Evolutionary conservation across 2,888 invertebrate species (phyloP).

Genomic region (Leptothorax acervorum): DNA sequence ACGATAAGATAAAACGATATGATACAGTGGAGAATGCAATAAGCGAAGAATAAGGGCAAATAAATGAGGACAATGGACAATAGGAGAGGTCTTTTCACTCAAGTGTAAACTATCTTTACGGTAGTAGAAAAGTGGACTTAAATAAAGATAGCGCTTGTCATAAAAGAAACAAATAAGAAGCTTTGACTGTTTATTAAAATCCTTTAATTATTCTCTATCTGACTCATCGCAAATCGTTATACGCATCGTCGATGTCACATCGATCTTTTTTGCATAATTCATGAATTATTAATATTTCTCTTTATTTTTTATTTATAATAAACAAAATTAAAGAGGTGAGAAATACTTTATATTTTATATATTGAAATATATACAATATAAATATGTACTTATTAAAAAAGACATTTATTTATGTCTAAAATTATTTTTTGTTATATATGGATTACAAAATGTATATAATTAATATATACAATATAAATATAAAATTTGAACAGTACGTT

Average conservation of each 20-base stretch:
- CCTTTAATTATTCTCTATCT: not conserved
- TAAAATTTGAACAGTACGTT: not conserved
- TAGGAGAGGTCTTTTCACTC: not conserved
- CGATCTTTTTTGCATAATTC: not conserved
- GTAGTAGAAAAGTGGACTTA: not conserved
- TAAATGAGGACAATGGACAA: constrained; percentile 12
- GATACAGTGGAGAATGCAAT: not conserved
- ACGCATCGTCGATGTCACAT: not conserved
- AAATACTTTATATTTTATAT: not conserved
- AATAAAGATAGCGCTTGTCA: not conserved
- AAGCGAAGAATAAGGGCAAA: constrained; percentile 14
- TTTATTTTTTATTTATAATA: not conserved
- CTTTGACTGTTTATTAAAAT: constrained; percentile 4
- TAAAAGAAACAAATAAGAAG: constrained; percentile 6
- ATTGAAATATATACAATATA: not conserved
- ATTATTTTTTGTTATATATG: not conserved
- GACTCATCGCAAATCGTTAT: not conserved
- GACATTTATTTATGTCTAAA: not conserved
- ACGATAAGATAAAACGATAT: constrained; percentile 2
- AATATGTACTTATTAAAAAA: not conserved
- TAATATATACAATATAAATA: not conserved
- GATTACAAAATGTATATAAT: not conserved
- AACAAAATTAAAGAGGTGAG: not conserved
- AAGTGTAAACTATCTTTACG: constrained; percentile 27
- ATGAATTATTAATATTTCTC: not conserved